phyloP scores from a whole-genome alignment of 2,113 vertebrate genomes.

The Halichoeres trimaculatus region DNA sequence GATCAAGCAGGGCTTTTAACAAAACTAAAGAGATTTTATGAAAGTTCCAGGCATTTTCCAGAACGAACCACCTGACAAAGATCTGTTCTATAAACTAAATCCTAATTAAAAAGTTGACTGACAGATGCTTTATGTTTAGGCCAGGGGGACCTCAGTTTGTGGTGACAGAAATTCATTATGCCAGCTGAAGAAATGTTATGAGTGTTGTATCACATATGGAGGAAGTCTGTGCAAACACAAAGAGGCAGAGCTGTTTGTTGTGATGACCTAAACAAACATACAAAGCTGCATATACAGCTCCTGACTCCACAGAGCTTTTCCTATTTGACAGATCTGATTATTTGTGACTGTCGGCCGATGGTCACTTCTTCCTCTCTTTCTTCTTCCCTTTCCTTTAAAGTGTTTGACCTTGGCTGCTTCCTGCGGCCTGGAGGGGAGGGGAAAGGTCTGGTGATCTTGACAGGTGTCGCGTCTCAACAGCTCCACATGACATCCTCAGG shows the following conservation, averaged over 20 bases:
- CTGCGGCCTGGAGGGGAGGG: conserved; percentile 63
- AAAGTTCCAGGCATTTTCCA: background rate
- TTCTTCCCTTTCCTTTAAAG: conserved; percentile 59
- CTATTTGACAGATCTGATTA: conserved; percentile 64
- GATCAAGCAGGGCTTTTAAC: background rate
- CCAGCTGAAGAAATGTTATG: background rate
- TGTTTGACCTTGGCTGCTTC: conserved; percentile 78
- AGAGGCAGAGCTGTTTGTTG: background rate
- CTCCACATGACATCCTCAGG: conserved; percentile 68
- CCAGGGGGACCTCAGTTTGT: background rate
- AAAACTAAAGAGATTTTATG: conserved; percentile 40
- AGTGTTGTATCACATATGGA: background rate
- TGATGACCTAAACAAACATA: conserved; percentile 14
- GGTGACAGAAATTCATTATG: background rate
- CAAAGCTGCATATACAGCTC: conserved; percentile 19
- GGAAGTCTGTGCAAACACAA: background rate
- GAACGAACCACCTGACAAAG: conserved; percentile 1
- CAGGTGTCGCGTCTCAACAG: conserved; percentile 75
- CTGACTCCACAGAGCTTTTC: conserved; percentile 44
- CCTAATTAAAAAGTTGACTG: too few relatives aligned
- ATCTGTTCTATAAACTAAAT: background rate
- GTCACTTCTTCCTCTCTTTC: conserved; percentile 63
- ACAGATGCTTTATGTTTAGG: background rate
- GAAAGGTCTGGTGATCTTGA: conserved; percentile 71
- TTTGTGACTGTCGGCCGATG: conserved; percentile 64